Conservation (phyloP, 2,797 vertebrate genomes). For the Danio choprae region DNA sequence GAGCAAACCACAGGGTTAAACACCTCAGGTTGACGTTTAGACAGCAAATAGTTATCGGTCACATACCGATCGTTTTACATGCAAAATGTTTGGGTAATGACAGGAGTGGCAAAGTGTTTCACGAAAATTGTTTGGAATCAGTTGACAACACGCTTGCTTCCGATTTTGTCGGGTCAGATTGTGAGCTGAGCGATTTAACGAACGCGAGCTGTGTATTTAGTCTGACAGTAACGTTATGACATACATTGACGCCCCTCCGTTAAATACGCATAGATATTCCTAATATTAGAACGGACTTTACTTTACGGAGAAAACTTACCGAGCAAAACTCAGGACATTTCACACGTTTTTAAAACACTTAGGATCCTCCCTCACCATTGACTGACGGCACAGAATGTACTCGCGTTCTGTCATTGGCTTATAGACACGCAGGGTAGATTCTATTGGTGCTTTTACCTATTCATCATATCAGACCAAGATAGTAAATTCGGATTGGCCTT, state of each 20-base stretch:
- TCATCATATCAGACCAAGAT: slow-evolving; percentile 48
- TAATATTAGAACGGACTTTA: neutral
- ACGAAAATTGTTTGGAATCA: neutral
- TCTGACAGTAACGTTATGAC: neutral
- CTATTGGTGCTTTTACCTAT: slow-evolving; percentile 41
- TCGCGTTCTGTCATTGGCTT: slow-evolving; percentile 54
- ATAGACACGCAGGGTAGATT: neutral
- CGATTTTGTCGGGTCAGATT: neutral
- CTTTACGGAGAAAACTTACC: slow-evolving; percentile 34
- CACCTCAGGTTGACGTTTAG: neutral
- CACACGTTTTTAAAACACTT: slow-evolving; percentile 55
- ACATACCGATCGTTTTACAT: neutral
- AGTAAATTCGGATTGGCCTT: slow-evolving; percentile 39
- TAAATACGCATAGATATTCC: neutral
- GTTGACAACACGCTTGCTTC: neutral
- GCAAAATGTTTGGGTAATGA: neutral
- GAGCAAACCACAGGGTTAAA: slow-evolving; percentile 8
- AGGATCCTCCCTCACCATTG: slow-evolving; percentile 8
- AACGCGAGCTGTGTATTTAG: neutral
- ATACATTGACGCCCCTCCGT: neutral
- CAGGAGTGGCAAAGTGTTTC: neutral
- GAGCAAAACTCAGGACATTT: slow-evolving; percentile 42
- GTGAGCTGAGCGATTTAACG: neutral
- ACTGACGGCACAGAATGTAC: slow-evolving; percentile 30
- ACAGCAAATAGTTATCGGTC: slow-evolving; percentile 12